Evolutionary conservation across 2,797 vertebrate species (phyloP), one percentile per base, ranked within the genome.

Genomic region (Melanotaenia trifasciata): DNA sequence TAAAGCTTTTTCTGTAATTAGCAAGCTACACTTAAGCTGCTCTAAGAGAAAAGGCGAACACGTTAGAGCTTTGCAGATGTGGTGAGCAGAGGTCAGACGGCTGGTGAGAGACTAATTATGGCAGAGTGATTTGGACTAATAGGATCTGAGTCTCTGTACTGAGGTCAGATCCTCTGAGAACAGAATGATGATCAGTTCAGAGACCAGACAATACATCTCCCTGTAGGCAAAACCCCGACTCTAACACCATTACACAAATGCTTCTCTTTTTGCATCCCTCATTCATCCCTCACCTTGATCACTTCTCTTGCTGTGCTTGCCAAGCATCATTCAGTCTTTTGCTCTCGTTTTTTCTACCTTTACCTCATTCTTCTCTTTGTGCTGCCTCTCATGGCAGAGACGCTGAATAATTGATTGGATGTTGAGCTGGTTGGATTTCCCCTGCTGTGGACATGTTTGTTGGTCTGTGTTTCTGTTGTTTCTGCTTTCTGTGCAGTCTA

Each of bases 371-470:
- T 61, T 40, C 30, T 84, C 72, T 81, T 80, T 83, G 78, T 84
- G 77, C 80, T 79, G 65, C 84, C 76, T 89, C 85, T 89, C 83
- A 88, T 84, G 60, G 81, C 84, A 83, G 72, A 67, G 70, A 81
- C 88, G 86, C 68, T 94, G 89, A 94, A 94, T 93, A 92, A 94
- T 94, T 92, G 89, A 94, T 93, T 85, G 59, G 67, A 84, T 85
- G 90, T 92, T 88, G 86, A 87, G 91, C 86, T 90, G 68, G 77
- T 87, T 84, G 85, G 88, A 87, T 91, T 90, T 72, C 76, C 85
- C 86, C 83, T 70, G 72, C 89, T 89, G 88, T 30, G 61, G 70
- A 80, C 80, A 85, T 89, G 84, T 90, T 87, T 88, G 87, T 83
- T 82, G 81, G 78, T 75, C 70, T 72, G 38, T 45, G 66, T 72